Percentiles rank a stretch among this genome's conserved stretches.
Evolutionary conservation across 2,888 invertebrate species (phyloP).

Genomic region (Hydrotaea cyrtoneurina): DNA sequence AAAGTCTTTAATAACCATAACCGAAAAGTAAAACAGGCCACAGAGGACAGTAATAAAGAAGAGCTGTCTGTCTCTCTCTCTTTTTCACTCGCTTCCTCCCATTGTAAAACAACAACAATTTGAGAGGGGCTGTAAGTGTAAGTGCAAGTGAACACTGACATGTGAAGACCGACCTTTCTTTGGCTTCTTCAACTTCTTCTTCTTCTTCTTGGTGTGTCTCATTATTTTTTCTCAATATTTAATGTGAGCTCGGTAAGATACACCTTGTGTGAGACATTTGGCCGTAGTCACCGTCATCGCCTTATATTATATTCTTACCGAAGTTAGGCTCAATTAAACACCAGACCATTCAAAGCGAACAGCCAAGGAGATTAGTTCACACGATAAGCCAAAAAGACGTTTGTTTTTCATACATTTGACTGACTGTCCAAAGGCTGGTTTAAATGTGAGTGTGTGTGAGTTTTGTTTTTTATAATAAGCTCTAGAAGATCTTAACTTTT

Average conservation of each 20-base stretch:
- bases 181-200: conserved; percentile 48
- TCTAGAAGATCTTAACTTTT: neutral
- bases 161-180: conserved; percentile 52
- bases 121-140: neutral
- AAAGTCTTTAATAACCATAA: neutral
- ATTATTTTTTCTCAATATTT: neutral
- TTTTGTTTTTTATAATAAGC: neutral
- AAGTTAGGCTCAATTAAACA: conserved; percentile 68
- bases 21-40: neutral
- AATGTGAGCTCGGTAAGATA: neutral
- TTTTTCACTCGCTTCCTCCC: neutral
- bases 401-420: neutral
- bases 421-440: neutral
- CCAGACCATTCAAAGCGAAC: conserved; percentile 2
- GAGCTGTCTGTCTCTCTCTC: neutral
- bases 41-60: neutral
- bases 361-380: conserved; percentile 70
- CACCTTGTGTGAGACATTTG: conserved; percentile 41
- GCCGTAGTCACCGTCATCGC: conserved; percentile 17
- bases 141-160: conserved; percentile 58
- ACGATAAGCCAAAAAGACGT: conserved; percentile 67
- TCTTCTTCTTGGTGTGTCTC: neutral
- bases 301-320: neutral
- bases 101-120: too few species aligned
- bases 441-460: neutral